phyloP scores from a whole-genome alignment of 2,113 vertebrate genomes.

The Campylomormyrus numenius region DNA sequence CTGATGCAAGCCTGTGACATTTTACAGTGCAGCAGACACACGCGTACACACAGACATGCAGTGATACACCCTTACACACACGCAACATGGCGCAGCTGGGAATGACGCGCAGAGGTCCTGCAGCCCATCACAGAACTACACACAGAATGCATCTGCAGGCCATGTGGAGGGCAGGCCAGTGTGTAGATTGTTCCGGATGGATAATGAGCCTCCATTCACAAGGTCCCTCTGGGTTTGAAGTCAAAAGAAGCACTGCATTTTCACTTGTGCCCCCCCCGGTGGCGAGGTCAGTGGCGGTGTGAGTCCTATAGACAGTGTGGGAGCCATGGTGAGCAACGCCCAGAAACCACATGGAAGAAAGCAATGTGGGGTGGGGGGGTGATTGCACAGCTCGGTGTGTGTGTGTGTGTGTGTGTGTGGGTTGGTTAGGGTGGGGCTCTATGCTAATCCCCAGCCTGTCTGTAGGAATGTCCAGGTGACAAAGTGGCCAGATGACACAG shows the following conservation, averaged over 20 bases:
- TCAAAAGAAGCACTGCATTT: background rate
- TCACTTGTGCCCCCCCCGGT: background rate
- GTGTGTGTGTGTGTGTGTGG: background rate
- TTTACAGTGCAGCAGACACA: background rate
- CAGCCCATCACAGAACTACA: background rate
- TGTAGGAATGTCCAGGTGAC: background rate
- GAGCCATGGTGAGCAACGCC: background rate
- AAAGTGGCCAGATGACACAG: background rate
- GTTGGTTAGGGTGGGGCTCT: background rate
- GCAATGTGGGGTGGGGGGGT: background rate
- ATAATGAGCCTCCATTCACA: background rate
- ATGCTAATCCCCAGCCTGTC: background rate
- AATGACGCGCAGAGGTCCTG: background rate
- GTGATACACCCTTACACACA: background rate
- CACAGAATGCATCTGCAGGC: background rate
- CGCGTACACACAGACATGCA: background rate
- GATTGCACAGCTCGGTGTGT: background rate
- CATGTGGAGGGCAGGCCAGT: background rate
- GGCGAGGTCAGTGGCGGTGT: background rate
- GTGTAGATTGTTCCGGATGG: background rate
- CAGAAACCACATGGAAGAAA: background rate
- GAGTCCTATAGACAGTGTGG: background rate
- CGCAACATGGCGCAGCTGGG: background rate
- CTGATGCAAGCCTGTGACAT: too few relatives aligned
- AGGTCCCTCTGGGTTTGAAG: background rate